Evolutionary conservation across 2,797 vertebrate genomes (phyloP).

Genomic region (Cheirogaleus major): DNA sequence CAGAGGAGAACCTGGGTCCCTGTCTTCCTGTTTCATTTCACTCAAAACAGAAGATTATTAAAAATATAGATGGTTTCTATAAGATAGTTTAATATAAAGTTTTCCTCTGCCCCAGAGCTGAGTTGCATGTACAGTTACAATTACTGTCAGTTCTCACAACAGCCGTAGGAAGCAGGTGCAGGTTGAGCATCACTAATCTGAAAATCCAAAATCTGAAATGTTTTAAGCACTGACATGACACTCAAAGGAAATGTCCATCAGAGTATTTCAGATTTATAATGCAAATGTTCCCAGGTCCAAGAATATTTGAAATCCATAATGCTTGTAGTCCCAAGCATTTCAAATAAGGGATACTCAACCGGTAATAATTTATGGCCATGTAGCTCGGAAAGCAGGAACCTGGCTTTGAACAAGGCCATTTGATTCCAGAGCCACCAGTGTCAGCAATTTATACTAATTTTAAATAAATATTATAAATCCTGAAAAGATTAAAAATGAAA

Average conservation of each 20-base stretch:
- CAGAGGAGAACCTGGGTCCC: background rate
- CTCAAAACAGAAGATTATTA: background rate
- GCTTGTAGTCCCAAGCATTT: background rate
- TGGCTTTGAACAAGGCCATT: background rate
- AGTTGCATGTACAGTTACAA: fast-evolving
- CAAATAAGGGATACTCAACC: background rate
- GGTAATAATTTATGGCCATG: background rate
- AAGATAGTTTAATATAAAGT: background rate
- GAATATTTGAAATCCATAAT: background rate
- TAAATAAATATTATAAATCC: background rate
- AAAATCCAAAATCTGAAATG: background rate
- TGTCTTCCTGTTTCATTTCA: background rate
- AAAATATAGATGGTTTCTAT: background rate
- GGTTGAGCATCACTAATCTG: background rate
- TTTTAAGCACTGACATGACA: background rate
- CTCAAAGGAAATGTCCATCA: background rate
- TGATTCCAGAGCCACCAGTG: background rate
- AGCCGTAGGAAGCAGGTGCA: background rate
- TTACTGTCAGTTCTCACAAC: background rate
- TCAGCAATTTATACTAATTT: background rate
- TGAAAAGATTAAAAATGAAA: background rate
- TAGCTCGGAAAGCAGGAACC: background rate
- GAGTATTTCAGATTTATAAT: background rate
- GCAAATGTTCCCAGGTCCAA: background rate
- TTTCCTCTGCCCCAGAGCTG: background rate